Evolutionary conservation across 2,888 invertebrate species (phyloP), one percentile per base, ranked within the genome.

Genomic region (Drosophila siamana): DNA sequence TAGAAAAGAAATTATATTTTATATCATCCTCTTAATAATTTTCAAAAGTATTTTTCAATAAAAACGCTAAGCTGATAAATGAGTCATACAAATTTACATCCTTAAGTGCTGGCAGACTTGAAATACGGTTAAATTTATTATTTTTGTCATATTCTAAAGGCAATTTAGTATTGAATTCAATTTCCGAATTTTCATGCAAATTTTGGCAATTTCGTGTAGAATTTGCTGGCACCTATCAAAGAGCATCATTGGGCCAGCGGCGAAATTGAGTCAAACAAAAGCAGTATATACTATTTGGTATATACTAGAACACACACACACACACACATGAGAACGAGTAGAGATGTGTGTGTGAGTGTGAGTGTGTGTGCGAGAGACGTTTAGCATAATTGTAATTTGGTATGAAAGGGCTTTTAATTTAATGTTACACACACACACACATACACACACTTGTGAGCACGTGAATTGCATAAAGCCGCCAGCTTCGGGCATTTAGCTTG

Each of bases 351-450:
- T n/a, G n/a, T n/a, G n/a, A n/a, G n/a, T n/a, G n/a, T n/a, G n/a
- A n/a, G n/a, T n/a, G n/a, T n/a, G n/a, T 19, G 19, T 19, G 40
- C 50, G 24, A 30, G 43, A 51, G 48, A 40, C 67, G 69, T 73
- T 80, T 85, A 74, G 77, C 84, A 78, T 81, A 78, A 84, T 78
- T 86, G 82, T 82, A 86, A 84, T 81, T 87, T 80, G 70, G 64
- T 66, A 63, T 75, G 70, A 83, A 87, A 84, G 68, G 67, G 75
- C 67, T 81, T 81, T 86, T 71, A 75, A 80, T 84, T 80, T 84
- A 78, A 86, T 84, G 72, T 62, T 63, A 62, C 62, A 67, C 62
- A 66, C 24, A 55, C 54, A 40, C 38, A 33, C 33, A 33, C 2
- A 33, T 59, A 62, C 62, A 65, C 62, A 66, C 24, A 55, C 55